Evolutionary conservation across 2,113 vertebrate species (phyloP).

Genomic region (Trinectes maculatus): DNA sequence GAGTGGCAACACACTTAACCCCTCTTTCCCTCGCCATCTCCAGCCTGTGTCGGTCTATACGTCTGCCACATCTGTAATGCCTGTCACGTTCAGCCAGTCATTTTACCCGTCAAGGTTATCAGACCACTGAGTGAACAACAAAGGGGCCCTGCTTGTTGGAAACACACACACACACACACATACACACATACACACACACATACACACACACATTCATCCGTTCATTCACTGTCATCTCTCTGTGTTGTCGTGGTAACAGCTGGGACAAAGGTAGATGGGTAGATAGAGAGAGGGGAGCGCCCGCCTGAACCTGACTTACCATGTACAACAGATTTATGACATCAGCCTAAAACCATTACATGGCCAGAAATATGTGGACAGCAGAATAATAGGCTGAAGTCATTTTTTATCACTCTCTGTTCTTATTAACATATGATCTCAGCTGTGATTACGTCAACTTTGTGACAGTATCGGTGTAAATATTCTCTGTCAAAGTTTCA

Average conservation of each 20-base stretch:
- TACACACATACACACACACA: conserved; percentile 18
- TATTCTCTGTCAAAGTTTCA: conserved; percentile 1
- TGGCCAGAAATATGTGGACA: neutral
- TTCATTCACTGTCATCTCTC: conserved; percentile 4
- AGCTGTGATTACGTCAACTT: neutral
- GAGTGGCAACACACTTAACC: neutral
- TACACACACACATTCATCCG: conserved; percentile 9
- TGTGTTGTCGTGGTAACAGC: conserved; percentile 30
- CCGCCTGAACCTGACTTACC: conserved; percentile 4
- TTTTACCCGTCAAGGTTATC: conserved; percentile 44
- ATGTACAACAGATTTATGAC: neutral
- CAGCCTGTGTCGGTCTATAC: neutral
- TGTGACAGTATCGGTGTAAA: neutral
- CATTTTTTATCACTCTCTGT: no score
- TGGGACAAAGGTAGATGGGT: conserved; percentile 22
- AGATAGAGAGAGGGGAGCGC: neutral
- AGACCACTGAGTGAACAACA: conserved; percentile 28
- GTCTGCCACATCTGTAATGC: neutral
- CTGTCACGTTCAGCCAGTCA: conserved; percentile 20
- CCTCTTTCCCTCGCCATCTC: neutral
- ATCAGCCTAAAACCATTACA: no score
- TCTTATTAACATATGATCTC: neutral
- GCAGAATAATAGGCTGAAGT: no score
- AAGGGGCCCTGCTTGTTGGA: conserved; percentile 22
- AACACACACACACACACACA: conserved; percentile 21